Percentiles rank a stretch among this genome's conserved stretches.
Evolutionary conservation across 2,797 vertebrate genomes (phyloP).

Genomic region (Enteromius paludinosus): DNA sequence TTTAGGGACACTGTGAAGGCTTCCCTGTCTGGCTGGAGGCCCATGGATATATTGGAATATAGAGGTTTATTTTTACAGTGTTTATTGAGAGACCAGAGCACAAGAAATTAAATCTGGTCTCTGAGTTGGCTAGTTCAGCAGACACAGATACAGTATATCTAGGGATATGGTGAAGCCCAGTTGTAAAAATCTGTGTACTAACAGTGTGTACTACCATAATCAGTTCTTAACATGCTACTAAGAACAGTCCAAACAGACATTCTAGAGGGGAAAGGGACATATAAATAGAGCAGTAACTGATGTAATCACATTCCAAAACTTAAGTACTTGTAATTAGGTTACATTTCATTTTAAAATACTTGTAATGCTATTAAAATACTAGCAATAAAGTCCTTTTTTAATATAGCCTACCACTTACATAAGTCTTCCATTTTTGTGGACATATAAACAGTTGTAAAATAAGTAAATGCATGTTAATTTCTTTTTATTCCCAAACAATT

Average conservation of each 20-base stretch:
- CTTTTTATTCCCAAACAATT: neutral
- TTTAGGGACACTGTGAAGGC: slow-evolving; percentile 31
- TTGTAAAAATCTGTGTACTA: slow-evolving; percentile 35
- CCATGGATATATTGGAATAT: slow-evolving; percentile 25
- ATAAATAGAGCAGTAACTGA: neutral
- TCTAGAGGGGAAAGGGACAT: neutral
- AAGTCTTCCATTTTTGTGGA: neutral
- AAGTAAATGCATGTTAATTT: neutral
- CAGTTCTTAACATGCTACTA: slow-evolving; percentile 21
- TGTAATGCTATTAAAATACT: neutral
- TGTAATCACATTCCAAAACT: neutral
- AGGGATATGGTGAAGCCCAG: slow-evolving; percentile 27
- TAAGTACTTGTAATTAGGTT: neutral
- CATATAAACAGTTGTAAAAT: neutral
- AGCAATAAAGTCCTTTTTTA: neutral
- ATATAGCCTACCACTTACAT: neutral
- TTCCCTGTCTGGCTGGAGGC: slow-evolving; percentile 41
- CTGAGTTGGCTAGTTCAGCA: slow-evolving; percentile 24
- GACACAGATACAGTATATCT: slow-evolving; percentile 37
- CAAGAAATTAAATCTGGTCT: slow-evolving; percentile 44
- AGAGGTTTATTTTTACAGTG: slow-evolving; percentile 46
- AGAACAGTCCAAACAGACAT: slow-evolving; percentile 8
- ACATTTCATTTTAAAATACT: neutral
- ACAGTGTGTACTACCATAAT: slow-evolving; percentile 38
- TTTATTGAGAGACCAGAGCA: slow-evolving; percentile 34